phyloP scores from a whole-genome alignment of 2,888 invertebrate genomes.

The Pollenia griseotomentosa region DNA sequence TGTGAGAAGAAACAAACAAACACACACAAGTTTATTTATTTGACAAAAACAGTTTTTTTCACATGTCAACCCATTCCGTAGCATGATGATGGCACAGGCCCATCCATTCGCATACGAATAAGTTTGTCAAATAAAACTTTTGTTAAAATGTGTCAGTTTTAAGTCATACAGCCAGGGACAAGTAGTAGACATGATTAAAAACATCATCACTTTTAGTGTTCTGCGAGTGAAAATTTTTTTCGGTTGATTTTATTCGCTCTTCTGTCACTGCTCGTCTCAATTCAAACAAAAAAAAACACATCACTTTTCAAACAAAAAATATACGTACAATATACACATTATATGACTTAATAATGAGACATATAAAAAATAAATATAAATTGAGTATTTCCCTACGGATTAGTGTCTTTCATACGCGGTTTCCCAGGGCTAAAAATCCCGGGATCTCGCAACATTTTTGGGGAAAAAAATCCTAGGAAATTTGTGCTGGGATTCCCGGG shows the following conservation, averaged over 20 bases:
- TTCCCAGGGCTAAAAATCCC: no score
- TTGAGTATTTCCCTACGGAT: background rate
- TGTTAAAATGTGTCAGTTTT: slow-evolving; percentile 26
- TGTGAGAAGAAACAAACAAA: slow-evolving; percentile 29
- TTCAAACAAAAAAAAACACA: background rate
- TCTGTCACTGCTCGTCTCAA: background rate
- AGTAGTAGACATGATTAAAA: slow-evolving; percentile 18
- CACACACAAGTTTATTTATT: background rate
- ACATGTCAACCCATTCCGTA: slow-evolving; percentile 38
- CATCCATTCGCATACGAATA: slow-evolving; percentile 4
- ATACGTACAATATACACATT: no score
- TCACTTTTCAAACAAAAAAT: background rate
- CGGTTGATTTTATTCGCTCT: background rate
- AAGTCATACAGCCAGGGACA: background rate
- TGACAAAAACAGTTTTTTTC: slow-evolving; percentile 24
- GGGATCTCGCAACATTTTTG: no score
- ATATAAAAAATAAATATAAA: background rate
- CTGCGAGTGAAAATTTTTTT: background rate
- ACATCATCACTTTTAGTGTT: background rate
- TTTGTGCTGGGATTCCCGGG: no score
- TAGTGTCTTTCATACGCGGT: no score
- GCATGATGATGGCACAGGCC: background rate
- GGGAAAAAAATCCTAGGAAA: no score
- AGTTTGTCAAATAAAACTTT: background rate
- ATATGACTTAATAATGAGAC: background rate